Percentiles rank a stretch among this genome's conserved stretches.
phyloP scores from a whole-genome alignment of 2,797 vertebrate genomes.

The Novumbra hubbsi region DNA sequence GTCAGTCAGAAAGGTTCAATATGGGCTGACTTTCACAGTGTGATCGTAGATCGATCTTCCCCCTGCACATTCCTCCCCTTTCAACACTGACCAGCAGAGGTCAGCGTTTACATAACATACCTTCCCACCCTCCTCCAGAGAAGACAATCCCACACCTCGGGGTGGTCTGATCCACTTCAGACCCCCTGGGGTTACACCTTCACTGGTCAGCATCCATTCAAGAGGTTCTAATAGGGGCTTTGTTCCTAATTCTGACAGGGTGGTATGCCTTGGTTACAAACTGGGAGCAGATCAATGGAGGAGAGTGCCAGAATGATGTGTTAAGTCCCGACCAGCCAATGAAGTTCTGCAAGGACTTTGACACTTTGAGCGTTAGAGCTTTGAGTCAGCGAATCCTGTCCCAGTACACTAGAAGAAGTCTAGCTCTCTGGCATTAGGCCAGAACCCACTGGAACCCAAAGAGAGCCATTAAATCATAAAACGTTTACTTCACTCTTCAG shows the following conservation, averaged over 20 bases:
- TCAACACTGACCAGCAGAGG: conserved; percentile 60
- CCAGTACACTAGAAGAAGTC: conserved; percentile 41
- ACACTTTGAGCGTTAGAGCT: conserved; percentile 55
- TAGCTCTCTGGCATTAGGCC: conserved; percentile 58
- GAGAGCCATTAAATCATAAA: conserved; percentile 73
- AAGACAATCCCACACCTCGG: conserved; percentile 11
- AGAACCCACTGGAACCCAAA: conserved; percentile 64
- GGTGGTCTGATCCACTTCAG: not conserved
- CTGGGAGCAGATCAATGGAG: conserved; percentile 25
- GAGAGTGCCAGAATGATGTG: conserved; percentile 43
- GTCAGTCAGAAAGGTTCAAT: not conserved
- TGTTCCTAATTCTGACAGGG: not conserved
- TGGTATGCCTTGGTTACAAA: conserved; percentile 9
- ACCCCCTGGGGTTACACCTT: too few relatives aligned
- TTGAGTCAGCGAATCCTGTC: conserved; percentile 36
- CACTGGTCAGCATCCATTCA: not conserved
- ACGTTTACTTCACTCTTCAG: conserved; percentile 70
- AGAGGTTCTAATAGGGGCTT: not conserved
- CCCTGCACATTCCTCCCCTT: not conserved
- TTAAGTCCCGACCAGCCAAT: conserved; percentile 32
- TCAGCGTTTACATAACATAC: conserved; percentile 49
- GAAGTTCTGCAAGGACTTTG: conserved; percentile 50
- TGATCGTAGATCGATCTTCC: not conserved
- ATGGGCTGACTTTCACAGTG: too few relatives aligned
- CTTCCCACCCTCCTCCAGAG: conserved; percentile 15